Percentiles rank a stretch among this genome's conserved stretches.
phyloP scores from a whole-genome alignment of 2,888 invertebrate species.

The Panopea generosa region DNA sequence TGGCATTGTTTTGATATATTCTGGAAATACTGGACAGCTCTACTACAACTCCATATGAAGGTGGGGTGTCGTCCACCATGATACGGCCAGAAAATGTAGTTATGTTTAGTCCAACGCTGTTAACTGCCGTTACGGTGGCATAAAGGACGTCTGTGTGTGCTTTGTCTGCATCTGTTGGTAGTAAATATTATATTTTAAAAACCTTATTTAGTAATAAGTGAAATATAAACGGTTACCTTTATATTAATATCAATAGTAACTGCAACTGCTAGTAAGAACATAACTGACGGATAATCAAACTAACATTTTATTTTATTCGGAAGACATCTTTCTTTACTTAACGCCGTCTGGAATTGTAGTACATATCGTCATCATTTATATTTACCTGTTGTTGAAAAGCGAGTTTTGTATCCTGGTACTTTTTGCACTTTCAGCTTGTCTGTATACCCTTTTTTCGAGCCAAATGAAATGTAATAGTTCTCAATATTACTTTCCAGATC shows the following conservation, averaged over 20 bases:
- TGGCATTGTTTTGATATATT: constrained; percentile 40
- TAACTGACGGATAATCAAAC: no score
- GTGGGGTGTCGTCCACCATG: constrained; percentile 67
- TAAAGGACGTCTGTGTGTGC: constrained; percentile 45
- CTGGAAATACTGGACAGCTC: constrained; percentile 55
- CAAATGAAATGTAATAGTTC: constrained; percentile 35
- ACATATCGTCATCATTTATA: no score
- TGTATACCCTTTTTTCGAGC: constrained; percentile 29
- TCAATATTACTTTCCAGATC: constrained; percentile 44
- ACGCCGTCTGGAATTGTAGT: no score
- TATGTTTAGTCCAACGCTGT: constrained; percentile 56
- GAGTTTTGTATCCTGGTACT: constrained; percentile 17
- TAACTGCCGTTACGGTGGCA: constrained; percentile 64
- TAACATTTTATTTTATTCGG: no score
- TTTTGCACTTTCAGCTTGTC: constrained; percentile 16
- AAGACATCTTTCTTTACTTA: no score
- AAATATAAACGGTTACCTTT: neutral
- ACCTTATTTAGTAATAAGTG: neutral
- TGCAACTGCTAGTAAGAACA: no score
- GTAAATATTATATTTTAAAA: neutral
- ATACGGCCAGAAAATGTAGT: constrained; percentile 60
- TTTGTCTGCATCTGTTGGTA: constrained; percentile 37
- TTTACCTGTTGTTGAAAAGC: constrained; percentile 37
- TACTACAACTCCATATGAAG: constrained; percentile 59
- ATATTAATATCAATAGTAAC: no score